Evolutionary conservation across 2,888 invertebrate genomes (phyloP), one percentile per base, ranked within the genome.

Genomic region (Lasioglossum villosulum): DNA sequence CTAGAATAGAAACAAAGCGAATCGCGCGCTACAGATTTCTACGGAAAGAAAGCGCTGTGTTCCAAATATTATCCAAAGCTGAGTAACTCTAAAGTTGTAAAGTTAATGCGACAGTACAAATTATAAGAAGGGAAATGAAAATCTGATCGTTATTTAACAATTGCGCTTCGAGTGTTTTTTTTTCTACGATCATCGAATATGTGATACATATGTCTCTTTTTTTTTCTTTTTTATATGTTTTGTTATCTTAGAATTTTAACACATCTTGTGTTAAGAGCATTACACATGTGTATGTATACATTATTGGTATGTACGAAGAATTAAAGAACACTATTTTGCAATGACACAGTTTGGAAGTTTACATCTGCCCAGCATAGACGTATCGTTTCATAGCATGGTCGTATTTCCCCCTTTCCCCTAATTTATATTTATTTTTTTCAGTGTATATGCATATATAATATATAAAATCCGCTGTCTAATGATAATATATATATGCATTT

Each of bases 81-180:
- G 88, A 90, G 81, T 90, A 71, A 19, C 76, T n/a, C 75, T 78
- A 59, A 45, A 88, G 84, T 74, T 72, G 82, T 89, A 80, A 90
- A 85, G 84, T 83, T 87, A 86, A 91, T 82, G 87, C 89, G 86
- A 91, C 89, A 93, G 93, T 93, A 93, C 93, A 93, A 93, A 93
- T 91, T 89, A 82, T 91, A 89, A 89, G 84, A 70, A 86, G 82
- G 30, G 34, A 66, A 42, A 77, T 59, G 63, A 56, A 76, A 76
- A 77, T 80, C 74, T 39, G 37, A 37, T 23, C 37, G 39, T 88
- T 87, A 82, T 30, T 80, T 89, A 82, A 84, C 71, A 12, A 73
- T 48, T 82, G 71, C 70, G 66, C 81, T 73, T 82, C 73, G 52
- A 84, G 70, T 56, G 73, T 52, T 52, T 52, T 23, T 52, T 52